Conservation (phyloP, 1,140 invertebrate species). For the Drosophila quadrilineata region DNA sequence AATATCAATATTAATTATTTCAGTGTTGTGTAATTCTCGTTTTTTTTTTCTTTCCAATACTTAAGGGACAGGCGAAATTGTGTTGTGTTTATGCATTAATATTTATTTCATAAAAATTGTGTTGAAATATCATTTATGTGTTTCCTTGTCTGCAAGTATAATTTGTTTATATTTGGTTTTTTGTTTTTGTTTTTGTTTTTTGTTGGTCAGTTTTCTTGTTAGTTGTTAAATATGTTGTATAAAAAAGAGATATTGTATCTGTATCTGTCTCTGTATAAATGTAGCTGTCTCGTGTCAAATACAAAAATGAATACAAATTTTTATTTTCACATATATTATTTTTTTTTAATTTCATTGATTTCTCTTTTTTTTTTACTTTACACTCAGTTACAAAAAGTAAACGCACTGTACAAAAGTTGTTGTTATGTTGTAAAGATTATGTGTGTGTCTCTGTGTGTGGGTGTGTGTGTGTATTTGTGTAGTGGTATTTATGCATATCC, state of each 20-base stretch:
- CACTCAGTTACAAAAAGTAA: slow-evolving; percentile 70
- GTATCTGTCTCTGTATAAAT: slow-evolving; percentile 42
- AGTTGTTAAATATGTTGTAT: slow-evolving; percentile 68
- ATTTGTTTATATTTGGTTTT: slow-evolving; percentile 41
- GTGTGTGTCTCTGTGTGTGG: slow-evolving; percentile 19
- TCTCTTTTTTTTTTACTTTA: too few relatives aligned
- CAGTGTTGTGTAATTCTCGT: too few relatives aligned
- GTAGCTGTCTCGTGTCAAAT: slow-evolving; percentile 57
- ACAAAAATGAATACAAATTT: slow-evolving; percentile 75
- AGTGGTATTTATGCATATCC: slow-evolving; percentile 37
- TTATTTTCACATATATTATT: too few relatives aligned
- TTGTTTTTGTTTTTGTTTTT: slow-evolving; percentile 29
- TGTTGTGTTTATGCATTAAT: slow-evolving; percentile 11
- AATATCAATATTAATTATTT: slow-evolving; percentile 38
- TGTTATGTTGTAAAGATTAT: slow-evolving; percentile 15
- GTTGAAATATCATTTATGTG: not conserved
- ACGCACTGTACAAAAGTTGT: slow-evolving; percentile 68
- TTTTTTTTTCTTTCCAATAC: not conserved
- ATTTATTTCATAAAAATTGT: slow-evolving; percentile 5
- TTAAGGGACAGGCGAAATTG: slow-evolving; percentile 13
- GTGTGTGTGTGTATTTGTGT: slow-evolving; percentile 12
- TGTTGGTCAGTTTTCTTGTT: slow-evolving; percentile 13
- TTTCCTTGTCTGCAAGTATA: slow-evolving; percentile 5
- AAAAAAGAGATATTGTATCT: slow-evolving; percentile 63
- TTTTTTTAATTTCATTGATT: too few relatives aligned